Conservation (phyloP, 2,888 invertebrate species). For the Dione vanillae region DNA sequence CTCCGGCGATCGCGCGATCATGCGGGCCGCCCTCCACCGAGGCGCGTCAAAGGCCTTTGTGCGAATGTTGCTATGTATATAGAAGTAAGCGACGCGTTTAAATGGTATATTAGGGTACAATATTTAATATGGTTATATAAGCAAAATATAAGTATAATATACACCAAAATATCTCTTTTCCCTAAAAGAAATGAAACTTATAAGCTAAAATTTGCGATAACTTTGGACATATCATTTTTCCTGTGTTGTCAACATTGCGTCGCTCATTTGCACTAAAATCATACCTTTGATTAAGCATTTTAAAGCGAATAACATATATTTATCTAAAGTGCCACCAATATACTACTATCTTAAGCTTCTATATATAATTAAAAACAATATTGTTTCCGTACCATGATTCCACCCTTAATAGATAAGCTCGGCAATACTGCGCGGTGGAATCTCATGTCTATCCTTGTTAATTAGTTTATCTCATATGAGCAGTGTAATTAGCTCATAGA, state of each 20-base stretch:
- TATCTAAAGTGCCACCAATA: too few relatives aligned
- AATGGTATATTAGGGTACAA: neutral
- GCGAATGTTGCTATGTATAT: constrained; percentile 56
- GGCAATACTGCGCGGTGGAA: constrained; percentile 70
- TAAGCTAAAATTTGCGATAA: neutral
- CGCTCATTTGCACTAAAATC: neutral
- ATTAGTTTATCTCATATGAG: constrained; percentile 83
- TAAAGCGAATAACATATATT: neutral
- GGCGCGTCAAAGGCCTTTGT: constrained; percentile 82
- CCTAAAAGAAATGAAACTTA: neutral
- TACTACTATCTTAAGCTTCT: neutral
- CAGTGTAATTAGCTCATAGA: constrained; percentile 75
- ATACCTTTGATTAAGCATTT: neutral
- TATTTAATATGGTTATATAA: neutral
- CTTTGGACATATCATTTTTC: neutral
- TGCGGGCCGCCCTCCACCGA: constrained; percentile 74
- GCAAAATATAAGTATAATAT: too few relatives aligned
- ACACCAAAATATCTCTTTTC: neutral
- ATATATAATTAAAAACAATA: neutral
- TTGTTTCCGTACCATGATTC: constrained; percentile 32
- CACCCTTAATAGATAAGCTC: constrained; percentile 69
- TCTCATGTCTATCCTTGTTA: constrained; percentile 82
- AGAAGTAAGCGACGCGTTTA: constrained; percentile 55
- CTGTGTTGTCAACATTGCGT: neutral
- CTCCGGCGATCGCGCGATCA: constrained; percentile 79